phyloP scores from a whole-genome alignment of 2,113 vertebrate genomes.

The Acrocephalus kingi region DNA sequence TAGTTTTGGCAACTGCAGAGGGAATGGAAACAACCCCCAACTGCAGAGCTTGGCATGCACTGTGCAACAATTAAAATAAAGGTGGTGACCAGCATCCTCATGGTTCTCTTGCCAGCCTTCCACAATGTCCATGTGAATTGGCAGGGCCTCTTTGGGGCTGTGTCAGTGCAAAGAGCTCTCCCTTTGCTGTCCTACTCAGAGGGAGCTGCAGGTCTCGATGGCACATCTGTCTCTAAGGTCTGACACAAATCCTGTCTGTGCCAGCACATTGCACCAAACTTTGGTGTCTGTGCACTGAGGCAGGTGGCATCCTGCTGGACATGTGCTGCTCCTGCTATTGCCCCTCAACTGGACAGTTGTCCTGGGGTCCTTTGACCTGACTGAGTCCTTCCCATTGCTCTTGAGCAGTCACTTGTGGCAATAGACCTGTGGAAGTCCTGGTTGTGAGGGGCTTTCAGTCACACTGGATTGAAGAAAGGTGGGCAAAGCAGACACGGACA shows the following conservation, averaged over 20 bases:
- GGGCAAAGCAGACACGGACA: not conserved
- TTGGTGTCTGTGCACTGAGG: not conserved
- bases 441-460: not conserved
- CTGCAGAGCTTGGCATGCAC: not conserved
- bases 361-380: not conserved
- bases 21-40: not conserved
- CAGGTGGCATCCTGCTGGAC: not conserved
- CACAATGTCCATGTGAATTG: rapidly evolving
- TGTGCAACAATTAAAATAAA: not conserved
- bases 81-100: not conserved
- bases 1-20: not conserved
- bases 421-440: not conserved
- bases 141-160: not conserved
- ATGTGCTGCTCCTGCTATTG: not conserved
- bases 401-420: not conserved
- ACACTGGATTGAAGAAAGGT: not conserved
- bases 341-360: not conserved
- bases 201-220: not conserved
- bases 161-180: not conserved
- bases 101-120: not conserved
- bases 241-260: not conserved
- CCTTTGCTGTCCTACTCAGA: not conserved
- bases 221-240: rapidly evolving
- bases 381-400: not conserved
- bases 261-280: not conserved